phyloP scores from a whole-genome alignment of 2,113 vertebrate species.

The Morone chrysops region DNA sequence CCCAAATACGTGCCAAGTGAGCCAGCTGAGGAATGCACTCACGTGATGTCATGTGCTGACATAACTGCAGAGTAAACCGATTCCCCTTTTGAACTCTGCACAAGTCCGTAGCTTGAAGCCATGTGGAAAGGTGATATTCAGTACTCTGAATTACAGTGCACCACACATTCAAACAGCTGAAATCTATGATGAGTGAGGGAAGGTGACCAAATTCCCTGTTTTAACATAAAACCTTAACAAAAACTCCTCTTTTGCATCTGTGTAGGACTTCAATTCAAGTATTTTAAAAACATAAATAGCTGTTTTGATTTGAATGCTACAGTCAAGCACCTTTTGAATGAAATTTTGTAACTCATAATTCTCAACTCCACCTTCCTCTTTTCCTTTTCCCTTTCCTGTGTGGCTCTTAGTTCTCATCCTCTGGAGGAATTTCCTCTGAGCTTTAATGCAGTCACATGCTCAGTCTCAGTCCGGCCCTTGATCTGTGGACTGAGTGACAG shows the following conservation, averaged over 20 bases:
- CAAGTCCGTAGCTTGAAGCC: slow-evolving; percentile 28
- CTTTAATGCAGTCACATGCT: slow-evolving; percentile 78
- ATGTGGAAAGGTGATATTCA: slow-evolving; percentile 38
- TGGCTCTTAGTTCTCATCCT: slow-evolving; percentile 63
- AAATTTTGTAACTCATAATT: slow-evolving; percentile 35
- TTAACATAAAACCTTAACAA: not conserved
- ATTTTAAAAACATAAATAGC: not conserved
- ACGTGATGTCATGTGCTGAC: slow-evolving; percentile 73
- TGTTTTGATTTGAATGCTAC: not conserved
- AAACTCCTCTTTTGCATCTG: not conserved
- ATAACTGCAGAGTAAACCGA: slow-evolving; percentile 58
- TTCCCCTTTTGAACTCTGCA: slow-evolving; percentile 52
- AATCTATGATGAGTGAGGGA: slow-evolving; percentile 20
- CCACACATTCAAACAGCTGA: not conserved
- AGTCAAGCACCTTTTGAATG: not conserved
- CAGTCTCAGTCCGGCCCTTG: slow-evolving; percentile 56
- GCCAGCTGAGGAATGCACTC: slow-evolving; percentile 65
- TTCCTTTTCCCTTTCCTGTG: slow-evolving; percentile 27
- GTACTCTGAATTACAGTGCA: slow-evolving; percentile 18
- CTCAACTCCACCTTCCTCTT: slow-evolving; percentile 55
- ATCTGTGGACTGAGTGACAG: slow-evolving; percentile 65
- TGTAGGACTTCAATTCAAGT: not conserved
- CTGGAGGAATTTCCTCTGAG: slow-evolving; percentile 75
- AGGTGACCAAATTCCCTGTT: not conserved
- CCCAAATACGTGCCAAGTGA: slow-evolving; percentile 67